Conservation (phyloP, 2,113 vertebrate species). For the Grammomys dolichurus region DNA sequence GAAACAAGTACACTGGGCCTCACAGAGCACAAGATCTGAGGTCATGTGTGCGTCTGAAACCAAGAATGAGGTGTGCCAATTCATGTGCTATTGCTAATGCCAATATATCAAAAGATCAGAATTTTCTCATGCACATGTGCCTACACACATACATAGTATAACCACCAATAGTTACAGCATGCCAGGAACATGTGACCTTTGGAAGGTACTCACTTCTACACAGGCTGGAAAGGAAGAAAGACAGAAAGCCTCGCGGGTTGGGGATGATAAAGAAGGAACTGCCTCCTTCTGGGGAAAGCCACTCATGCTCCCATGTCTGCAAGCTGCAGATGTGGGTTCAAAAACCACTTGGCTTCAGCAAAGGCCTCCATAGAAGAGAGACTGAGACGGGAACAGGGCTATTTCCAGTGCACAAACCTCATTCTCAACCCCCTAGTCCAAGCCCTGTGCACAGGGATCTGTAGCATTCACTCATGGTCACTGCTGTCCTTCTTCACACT, state of each 20-base stretch:
- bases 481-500: not conserved
- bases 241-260: not conserved
- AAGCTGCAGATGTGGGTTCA: not conserved
- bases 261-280: not conserved
- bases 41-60: not conserved
- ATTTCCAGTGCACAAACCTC: not conserved
- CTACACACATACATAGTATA: not conserved
- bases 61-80: rapidly evolving
- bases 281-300: not conserved
- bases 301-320: too few species aligned
- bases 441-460: not conserved
- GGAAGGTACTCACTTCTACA: not conserved
- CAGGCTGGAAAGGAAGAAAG: not conserved
- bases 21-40: not conserved
- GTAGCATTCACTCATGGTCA: not conserved
- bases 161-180: not conserved
- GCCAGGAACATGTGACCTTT: slow-evolving; percentile 12
- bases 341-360: not conserved
- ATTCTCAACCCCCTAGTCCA: not conserved
- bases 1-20: not conserved
- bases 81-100: not conserved
- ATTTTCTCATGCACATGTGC: not conserved
- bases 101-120: not conserved
- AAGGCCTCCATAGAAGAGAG: not conserved
- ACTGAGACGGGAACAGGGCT: not conserved